Conservation (phyloP, 2,113 vertebrate species). For the Phyllostomus hastatus region DNA sequence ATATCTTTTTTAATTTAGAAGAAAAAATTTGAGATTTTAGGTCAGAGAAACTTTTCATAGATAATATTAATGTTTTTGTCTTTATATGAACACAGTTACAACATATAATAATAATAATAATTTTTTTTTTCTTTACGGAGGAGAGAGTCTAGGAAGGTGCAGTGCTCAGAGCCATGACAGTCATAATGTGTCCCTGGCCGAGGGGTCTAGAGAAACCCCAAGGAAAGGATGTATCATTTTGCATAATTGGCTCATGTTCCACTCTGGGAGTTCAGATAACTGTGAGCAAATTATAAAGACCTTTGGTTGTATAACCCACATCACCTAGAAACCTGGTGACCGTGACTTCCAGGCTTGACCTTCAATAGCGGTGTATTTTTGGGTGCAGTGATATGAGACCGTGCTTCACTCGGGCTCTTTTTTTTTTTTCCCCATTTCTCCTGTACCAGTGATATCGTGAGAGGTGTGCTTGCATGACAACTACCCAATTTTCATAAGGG, state of each 20-base stretch:
- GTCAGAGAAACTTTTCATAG: conserved; percentile 1
- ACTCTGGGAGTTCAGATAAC: background rate
- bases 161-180: background rate
- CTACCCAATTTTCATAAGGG: background rate
- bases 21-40: background rate
- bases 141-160: background rate
- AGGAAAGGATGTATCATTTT: background rate
- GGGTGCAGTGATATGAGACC: background rate
- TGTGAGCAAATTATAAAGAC: background rate
- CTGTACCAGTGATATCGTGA: background rate
- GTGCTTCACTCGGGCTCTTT: rapidly evolving
- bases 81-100: background rate
- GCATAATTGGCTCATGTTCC: background rate
- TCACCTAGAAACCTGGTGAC: background rate
- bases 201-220: background rate
- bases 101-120: background rate
- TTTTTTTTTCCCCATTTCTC: background rate
- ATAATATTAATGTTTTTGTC: background rate
- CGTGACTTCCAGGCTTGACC: background rate
- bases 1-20: background rate
- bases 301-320: background rate
- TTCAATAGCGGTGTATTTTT: background rate
- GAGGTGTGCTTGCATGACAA: background rate
- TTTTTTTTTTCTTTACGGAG: background rate
- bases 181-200: background rate